These are phyloP conservation scores for Mamestra brassicae DNA, from an alignment of 2,888 invertebrate species.

Conservation along the genomic window DNA sequence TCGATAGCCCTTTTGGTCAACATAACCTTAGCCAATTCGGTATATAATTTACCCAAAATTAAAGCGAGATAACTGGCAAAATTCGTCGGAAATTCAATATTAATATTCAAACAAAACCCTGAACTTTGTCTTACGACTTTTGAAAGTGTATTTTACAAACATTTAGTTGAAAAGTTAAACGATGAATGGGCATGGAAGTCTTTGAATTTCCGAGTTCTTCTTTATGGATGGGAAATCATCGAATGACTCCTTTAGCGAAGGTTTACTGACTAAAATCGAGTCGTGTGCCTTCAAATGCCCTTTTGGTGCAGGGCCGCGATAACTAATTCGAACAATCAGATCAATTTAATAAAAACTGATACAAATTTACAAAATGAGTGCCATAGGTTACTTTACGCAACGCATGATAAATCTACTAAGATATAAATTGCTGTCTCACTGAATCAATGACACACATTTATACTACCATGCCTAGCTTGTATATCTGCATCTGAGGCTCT, in stretches of 20 bases:
- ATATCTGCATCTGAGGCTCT: slow-evolving; percentile 11
- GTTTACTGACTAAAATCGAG: no score
- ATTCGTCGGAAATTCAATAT: slow-evolving; percentile 51
- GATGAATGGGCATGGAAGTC: slow-evolving; percentile 25
- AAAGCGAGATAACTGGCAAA: slow-evolving; percentile 27
- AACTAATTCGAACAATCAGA: no score
- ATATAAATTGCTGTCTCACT: no score
- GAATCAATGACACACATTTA: no score
- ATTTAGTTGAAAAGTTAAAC: slow-evolving; percentile 40
- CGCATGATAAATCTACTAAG: no score
- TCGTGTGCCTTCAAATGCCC: no score
- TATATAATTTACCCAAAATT: slow-evolving; percentile 42
- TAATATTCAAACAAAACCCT: slow-evolving; percentile 51
- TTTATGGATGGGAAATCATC: no score
- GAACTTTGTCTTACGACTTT: slow-evolving; percentile 56
- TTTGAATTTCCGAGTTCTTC: slow-evolving; percentile 10
- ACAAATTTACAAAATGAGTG: no score
- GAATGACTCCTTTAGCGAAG: no score
- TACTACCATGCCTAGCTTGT: background rate
- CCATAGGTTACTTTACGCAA: no score
- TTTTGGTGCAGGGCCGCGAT: no score
- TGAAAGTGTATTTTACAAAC: slow-evolving; percentile 48
- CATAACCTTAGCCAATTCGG: slow-evolving; percentile 32
- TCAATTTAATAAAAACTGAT: no score
- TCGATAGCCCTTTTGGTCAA: slow-evolving; percentile 34